Evolutionary conservation across 1,140 invertebrate species (phyloP).

Genomic region (Pantala flavescens): DNA sequence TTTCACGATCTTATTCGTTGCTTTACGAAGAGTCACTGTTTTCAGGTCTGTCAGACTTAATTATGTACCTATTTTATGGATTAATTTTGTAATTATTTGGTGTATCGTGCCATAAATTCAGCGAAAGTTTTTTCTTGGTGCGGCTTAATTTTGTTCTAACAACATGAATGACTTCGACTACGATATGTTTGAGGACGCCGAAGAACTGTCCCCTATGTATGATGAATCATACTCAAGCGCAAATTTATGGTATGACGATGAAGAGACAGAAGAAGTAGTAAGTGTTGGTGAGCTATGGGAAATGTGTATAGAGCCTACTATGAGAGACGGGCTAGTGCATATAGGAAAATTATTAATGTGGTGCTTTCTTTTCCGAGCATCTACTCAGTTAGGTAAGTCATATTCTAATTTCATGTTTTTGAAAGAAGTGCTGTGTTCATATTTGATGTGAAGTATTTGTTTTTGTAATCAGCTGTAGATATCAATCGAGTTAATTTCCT

Average conservation of each 20-base stretch:
- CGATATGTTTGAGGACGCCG: not conserved
- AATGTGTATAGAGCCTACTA: slow-evolving; percentile 28
- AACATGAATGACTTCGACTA: not conserved
- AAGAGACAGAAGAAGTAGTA: slow-evolving; percentile 19
- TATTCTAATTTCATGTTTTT: not conserved
- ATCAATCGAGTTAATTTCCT: no score
- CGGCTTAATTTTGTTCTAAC: not conserved
- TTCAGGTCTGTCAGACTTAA: no score
- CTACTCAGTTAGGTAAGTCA: slow-evolving; percentile 28
- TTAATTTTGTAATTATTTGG: no score
- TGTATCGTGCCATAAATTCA: no score
- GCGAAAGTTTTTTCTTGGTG: no score
- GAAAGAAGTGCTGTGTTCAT: no score
- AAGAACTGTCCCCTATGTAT: not conserved
- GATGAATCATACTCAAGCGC: slow-evolving; percentile 15
- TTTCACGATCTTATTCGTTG: no score
- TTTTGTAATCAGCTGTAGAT: no score
- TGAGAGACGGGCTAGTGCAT: slow-evolving; percentile 27
- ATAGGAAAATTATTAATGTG: slow-evolving; percentile 27
- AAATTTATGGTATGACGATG: slow-evolving; percentile 21
- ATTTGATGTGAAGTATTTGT: no score
- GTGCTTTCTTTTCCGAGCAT: slow-evolving; percentile 28
- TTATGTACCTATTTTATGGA: no score
- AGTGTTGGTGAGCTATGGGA: slow-evolving; percentile 25
- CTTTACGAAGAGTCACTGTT: no score